Evolutionary conservation across 2,797 vertebrate genomes (phyloP).

Genomic region (Cynopterus sphinx): DNA sequence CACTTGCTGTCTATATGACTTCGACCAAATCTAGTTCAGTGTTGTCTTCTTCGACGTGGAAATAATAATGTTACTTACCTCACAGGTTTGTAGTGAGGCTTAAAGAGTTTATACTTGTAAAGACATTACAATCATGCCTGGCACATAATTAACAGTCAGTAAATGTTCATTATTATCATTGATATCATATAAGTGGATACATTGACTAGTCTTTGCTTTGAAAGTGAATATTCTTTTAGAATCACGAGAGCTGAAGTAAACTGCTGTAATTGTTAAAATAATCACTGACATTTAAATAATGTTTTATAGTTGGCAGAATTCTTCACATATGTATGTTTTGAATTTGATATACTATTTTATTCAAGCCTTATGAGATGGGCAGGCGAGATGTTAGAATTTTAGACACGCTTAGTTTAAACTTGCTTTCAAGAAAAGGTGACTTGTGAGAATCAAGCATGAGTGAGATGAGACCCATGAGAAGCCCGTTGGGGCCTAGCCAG

Average conservation of each 20-base stretch:
- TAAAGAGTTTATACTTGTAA: not conserved
- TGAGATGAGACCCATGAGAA: not conserved
- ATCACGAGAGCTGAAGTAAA: not conserved
- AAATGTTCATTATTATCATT: not conserved
- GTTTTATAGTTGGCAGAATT: not conserved
- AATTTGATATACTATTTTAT: not conserved
- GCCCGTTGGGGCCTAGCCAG: accelerated
- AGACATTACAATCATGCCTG: not conserved
- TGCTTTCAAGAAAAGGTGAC: not conserved
- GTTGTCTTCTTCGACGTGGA: not conserved
- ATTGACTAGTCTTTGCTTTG: not conserved
- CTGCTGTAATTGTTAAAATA: not conserved
- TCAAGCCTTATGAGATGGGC: not conserved
- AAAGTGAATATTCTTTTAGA: conserved; percentile 10
- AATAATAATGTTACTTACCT: not conserved
- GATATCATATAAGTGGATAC: not conserved
- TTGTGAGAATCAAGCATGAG: not conserved
- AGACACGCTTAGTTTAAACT: not conserved
- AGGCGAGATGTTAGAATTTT: not conserved
- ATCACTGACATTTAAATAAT: not conserved
- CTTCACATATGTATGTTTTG: not conserved
- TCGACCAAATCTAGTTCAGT: not conserved
- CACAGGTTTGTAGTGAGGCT: not conserved
- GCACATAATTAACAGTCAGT: not conserved
- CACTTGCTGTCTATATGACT: not conserved